Evolutionary conservation across 2,888 invertebrate species (phyloP).

Genomic region (Xestobium rufovillosum): DNA sequence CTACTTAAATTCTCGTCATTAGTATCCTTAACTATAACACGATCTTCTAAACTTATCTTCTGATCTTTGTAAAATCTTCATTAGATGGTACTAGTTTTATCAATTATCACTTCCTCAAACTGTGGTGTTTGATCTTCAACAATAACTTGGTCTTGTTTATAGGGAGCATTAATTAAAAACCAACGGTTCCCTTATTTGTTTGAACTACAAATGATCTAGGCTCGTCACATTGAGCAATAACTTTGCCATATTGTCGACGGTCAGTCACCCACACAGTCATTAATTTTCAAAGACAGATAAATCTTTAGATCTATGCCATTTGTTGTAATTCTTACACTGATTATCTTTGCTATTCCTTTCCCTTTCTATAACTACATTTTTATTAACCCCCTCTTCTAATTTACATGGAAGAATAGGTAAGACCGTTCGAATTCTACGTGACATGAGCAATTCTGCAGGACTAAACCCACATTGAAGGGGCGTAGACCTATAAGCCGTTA

Average conservation of each 20-base stretch:
- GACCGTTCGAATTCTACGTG: conserved; percentile 1
- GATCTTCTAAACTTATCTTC: too few species aligned
- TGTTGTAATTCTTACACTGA: neutral
- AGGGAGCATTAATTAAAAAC: conserved; percentile 1
- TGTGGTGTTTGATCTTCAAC: neutral
- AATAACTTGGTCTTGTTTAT: neutral
- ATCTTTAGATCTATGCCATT: conserved; percentile 1
- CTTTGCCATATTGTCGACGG: conserved; percentile 1
- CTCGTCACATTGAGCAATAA: neutral
- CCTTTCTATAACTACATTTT: neutral
- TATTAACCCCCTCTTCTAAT: conserved; percentile 1
- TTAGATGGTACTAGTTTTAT: neutral
- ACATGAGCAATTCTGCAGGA: conserved; percentile 7
- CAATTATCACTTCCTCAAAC: neutral
- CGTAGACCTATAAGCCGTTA: conserved; percentile 4
- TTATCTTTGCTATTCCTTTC: neutral
- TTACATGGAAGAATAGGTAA: conserved; percentile 6
- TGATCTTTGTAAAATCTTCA: conserved; percentile 1
- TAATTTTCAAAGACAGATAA: neutral
- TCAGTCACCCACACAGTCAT: neutral
- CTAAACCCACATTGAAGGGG: conserved; percentile 9
- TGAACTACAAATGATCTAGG: neutral
- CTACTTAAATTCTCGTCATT: neutral
- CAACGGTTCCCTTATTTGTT: neutral
- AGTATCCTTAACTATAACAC: neutral